Conservation (phyloP, 2,888 invertebrate genomes). For the Actias luna region DNA sequence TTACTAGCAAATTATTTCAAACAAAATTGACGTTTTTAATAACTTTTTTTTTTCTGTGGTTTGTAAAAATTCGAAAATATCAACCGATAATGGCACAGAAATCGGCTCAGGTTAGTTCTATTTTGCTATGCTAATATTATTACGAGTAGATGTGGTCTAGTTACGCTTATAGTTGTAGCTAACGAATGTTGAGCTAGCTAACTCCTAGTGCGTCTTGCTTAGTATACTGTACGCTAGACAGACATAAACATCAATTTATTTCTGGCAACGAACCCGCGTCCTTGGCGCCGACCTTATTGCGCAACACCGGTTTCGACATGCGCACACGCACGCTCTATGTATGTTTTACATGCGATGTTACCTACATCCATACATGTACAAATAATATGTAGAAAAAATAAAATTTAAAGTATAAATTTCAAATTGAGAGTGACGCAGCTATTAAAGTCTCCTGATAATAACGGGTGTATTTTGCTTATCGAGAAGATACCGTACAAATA, state of each 20-base stretch:
- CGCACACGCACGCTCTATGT: constrained; percentile 58
- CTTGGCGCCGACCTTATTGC: constrained; percentile 80
- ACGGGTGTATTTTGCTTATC: constrained; percentile 5
- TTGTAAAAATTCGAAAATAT: too few species aligned
- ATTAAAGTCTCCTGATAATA: neutral
- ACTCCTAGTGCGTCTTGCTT: neutral
- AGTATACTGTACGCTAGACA: constrained; percentile 60
- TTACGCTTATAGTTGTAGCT: neutral
- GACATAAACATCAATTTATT: constrained; percentile 76
- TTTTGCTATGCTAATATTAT: neutral
- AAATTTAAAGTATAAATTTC: neutral
- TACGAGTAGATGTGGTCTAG: neutral
- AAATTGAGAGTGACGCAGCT: neutral
- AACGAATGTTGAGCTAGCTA: neutral
- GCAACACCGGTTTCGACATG: constrained; percentile 78
- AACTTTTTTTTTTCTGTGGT: too few species aligned
- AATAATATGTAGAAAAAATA: constrained; percentile 4
- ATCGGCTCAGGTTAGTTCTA: neutral
- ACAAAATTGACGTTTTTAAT: too few species aligned
- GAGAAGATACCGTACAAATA: constrained; percentile 9
- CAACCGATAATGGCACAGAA: neutral
- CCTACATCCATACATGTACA: constrained; percentile 11
- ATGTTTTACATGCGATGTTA: constrained; percentile 26
- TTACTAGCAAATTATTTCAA: too few species aligned
- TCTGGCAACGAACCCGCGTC: constrained; percentile 80